Evolutionary conservation across 2,888 invertebrate species (phyloP).

Genomic region (Carterocephalus palaemon): DNA sequence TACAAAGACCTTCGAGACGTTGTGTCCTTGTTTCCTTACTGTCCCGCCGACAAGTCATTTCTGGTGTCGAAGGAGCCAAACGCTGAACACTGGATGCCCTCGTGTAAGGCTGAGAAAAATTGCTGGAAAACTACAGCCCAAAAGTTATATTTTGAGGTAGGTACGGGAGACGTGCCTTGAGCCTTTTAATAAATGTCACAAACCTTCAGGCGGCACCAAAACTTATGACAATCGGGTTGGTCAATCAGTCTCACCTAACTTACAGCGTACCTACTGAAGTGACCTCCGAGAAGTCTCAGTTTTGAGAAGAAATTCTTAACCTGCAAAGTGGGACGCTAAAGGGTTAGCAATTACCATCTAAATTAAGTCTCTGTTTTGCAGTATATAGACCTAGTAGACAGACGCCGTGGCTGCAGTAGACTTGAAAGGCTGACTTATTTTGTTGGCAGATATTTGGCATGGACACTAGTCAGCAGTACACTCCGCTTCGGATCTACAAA

Average conservation of each 20-base stretch:
- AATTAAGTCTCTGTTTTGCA: too few species aligned
- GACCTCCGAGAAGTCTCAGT: too few species aligned
- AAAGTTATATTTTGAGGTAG: conserved; percentile 58
- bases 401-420: too few species aligned
- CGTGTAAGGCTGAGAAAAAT: conserved; percentile 53
- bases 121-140: conserved; percentile 61
- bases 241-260: too few species aligned
- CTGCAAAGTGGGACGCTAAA: too few species aligned
- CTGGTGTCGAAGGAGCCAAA: conserved; percentile 53
- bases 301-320: too few species aligned
- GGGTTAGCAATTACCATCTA: too few species aligned
- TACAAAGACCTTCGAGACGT: conserved; percentile 59
- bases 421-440: too few species aligned
- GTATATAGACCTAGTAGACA: too few species aligned
- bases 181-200: conserved; percentile 24
- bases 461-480: conserved; percentile 43
- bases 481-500: conserved; percentile 55
- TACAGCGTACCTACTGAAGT: too few species aligned
- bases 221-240: too few species aligned
- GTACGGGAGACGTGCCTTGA: not conserved
- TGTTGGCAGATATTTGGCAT: conserved; percentile 46
- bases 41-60: conserved; percentile 50
- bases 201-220: too few species aligned
- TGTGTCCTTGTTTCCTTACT: conserved; percentile 58
- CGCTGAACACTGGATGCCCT: conserved; percentile 63